Percentiles rank a stretch among this genome's conserved stretches.
These are phyloP conservation scores for Baryphthengus martii DNA, from an alignment of 2,113 vertebrate species.

Conservation along the genomic window DNA sequence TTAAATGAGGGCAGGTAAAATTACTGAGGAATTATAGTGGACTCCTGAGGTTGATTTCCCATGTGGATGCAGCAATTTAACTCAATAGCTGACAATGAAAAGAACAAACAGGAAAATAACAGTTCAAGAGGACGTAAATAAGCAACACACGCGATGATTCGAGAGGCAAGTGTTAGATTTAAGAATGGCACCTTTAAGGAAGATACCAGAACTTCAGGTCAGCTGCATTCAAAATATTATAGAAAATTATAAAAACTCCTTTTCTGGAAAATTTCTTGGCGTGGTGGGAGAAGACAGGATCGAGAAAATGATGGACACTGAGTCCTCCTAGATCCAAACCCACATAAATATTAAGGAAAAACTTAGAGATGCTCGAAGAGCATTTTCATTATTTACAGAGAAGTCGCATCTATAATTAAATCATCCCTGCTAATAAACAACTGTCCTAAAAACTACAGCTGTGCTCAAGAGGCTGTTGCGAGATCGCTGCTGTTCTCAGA, in stretches of 20 bases:
- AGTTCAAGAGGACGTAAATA: not conserved
- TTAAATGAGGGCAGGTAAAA: not conserved
- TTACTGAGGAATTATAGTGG: not conserved
- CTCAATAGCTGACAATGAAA: not conserved
- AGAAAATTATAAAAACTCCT: not conserved
- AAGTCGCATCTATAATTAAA: not conserved
- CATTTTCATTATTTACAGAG: not conserved
- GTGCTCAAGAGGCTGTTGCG: not conserved
- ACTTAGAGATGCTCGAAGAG: not conserved
- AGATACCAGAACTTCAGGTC: not conserved
- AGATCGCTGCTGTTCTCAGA: not conserved
- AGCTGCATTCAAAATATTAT: not conserved
- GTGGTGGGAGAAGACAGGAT: not conserved
- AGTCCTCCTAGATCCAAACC: not conserved
- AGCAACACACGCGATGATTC: not conserved
- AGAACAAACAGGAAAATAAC: not conserved
- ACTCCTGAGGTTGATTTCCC: not conserved
- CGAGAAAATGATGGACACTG: not conserved
- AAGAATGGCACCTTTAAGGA: not conserved
- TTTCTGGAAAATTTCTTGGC: not conserved
- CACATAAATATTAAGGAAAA: not conserved
- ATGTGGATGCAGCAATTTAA: not conserved
- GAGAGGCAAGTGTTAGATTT: not conserved
- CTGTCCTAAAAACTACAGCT: not conserved
- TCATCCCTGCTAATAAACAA: not conserved